Evolutionary conservation across 1,140 invertebrate genomes (phyloP).

Genomic region (Idris sp.): DNA sequence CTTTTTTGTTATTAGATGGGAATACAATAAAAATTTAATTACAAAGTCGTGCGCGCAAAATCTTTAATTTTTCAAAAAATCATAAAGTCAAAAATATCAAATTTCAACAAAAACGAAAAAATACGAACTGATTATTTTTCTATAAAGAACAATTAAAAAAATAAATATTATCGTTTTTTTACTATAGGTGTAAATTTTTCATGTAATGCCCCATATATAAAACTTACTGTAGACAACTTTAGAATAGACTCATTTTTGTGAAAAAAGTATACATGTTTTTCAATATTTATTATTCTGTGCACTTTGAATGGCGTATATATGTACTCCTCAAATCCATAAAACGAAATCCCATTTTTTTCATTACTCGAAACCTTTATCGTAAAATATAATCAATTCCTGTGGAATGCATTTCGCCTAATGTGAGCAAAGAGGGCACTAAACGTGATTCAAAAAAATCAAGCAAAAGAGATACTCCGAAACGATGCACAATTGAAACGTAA

Average conservation of each 20-base stretch:
- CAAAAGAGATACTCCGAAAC: conserved; percentile 43
- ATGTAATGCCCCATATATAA: conserved; percentile 25
- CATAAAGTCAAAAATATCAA: no score
- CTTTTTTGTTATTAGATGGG: no score
- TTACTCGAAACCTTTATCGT: conserved; percentile 56
- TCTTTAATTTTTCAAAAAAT: no score
- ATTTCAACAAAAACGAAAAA: no score
- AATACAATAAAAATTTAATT: no score
- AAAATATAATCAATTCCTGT: conserved; percentile 56
- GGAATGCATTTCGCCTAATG: conserved; percentile 46
- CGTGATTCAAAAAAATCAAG: conserved; percentile 53
- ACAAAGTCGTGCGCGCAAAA: no score
- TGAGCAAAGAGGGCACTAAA: conserved; percentile 53
- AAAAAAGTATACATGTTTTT: conserved; percentile 40
- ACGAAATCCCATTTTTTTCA: conserved; percentile 54
- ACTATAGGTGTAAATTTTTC: no score
- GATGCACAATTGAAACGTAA: conserved; percentile 48
- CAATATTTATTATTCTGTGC: conserved; percentile 51
- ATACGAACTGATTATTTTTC: no score
- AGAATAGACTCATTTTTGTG: conserved; percentile 28
- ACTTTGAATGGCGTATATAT: conserved; percentile 18
- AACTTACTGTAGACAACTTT: background rate
- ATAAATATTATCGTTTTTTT: no score
- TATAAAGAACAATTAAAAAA: no score
- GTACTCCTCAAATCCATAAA: conserved; percentile 33